Conservation (phyloP, 2,888 invertebrate species). For the Apamea sordens region DNA sequence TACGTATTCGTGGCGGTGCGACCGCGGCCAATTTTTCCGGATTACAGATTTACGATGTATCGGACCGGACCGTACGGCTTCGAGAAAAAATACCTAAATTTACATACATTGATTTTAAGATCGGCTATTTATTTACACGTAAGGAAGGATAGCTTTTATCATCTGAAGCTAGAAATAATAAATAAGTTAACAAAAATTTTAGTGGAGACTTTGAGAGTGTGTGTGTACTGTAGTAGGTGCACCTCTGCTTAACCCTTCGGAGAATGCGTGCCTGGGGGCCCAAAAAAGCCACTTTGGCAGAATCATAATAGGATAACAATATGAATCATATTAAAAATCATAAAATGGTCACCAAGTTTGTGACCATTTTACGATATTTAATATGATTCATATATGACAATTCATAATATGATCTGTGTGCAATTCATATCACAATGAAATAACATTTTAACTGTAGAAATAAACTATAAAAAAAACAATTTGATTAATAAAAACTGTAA, state of each 20-base stretch:
- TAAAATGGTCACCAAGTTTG: no score
- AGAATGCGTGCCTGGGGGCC: no score
- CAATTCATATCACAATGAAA: no score
- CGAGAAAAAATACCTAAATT: slow-evolving; percentile 73
- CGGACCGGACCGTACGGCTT: slow-evolving; percentile 70
- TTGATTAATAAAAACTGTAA: no score
- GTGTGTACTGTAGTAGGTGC: neutral
- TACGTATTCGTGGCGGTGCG: slow-evolving; percentile 55
- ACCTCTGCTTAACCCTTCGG: neutral
- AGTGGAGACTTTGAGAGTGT: neutral
- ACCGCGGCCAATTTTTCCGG: slow-evolving; percentile 81
- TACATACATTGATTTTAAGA: slow-evolving; percentile 71
- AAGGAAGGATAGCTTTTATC: slow-evolving; percentile 15
- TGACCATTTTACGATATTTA: no score
- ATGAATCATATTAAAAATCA: no score
- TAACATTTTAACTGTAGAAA: no score
- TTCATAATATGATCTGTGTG: no score
- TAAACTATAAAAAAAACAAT: no score
- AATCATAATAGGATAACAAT: no score
- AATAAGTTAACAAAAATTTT: neutral
- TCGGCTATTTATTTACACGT: slow-evolving; percentile 68
- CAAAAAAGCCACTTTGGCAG: no score
- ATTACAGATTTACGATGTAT: slow-evolving; percentile 83
- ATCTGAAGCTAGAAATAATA: neutral
- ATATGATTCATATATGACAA: no score